phyloP scores from a whole-genome alignment of 1,140 invertebrate genomes.

The Ostrea denselamellosa region DNA sequence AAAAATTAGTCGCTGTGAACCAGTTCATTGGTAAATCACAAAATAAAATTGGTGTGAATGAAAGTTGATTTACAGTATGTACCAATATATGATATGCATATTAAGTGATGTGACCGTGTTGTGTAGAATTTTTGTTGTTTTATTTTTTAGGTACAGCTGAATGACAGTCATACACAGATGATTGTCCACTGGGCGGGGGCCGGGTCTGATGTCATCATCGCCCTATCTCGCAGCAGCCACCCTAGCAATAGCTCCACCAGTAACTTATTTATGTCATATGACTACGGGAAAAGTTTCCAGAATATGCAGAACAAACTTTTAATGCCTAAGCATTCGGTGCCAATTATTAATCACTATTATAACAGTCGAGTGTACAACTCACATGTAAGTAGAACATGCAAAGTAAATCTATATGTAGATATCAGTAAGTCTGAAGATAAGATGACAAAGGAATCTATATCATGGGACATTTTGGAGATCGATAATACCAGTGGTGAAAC shows the following conservation, averaged over 20 bases:
- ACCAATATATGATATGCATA: no score
- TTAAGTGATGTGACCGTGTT: neutral
- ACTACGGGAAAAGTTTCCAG: slow-evolving; percentile 89
- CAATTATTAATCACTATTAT: slow-evolving; percentile 89
- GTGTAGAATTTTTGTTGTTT: slow-evolving; percentile 40
- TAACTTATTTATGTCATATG: slow-evolving; percentile 91
- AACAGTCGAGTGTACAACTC: slow-evolving; percentile 88
- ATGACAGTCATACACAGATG: slow-evolving; percentile 91
- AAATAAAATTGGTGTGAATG: no score
- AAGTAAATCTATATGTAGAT: neutral
- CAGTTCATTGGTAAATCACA: no score
- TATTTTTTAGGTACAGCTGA: slow-evolving; percentile 81
- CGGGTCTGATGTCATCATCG: slow-evolving; percentile 91
- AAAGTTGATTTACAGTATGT: no score
- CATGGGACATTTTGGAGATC: no score
- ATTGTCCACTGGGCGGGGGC: slow-evolving; percentile 95
- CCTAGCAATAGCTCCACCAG: slow-evolving; percentile 66
- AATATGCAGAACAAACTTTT: slow-evolving; percentile 87
- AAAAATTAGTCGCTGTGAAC: no score
- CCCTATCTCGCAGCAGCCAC: slow-evolving; percentile 83
- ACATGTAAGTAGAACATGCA: slow-evolving; percentile 83
- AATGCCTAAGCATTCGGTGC: slow-evolving; percentile 79
- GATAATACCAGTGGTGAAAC: no score
- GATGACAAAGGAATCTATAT: no score
- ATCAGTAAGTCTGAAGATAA: neutral